phyloP scores from a whole-genome alignment of 2,113 vertebrate genomes.

The Cynoglossus semilaevis region DNA sequence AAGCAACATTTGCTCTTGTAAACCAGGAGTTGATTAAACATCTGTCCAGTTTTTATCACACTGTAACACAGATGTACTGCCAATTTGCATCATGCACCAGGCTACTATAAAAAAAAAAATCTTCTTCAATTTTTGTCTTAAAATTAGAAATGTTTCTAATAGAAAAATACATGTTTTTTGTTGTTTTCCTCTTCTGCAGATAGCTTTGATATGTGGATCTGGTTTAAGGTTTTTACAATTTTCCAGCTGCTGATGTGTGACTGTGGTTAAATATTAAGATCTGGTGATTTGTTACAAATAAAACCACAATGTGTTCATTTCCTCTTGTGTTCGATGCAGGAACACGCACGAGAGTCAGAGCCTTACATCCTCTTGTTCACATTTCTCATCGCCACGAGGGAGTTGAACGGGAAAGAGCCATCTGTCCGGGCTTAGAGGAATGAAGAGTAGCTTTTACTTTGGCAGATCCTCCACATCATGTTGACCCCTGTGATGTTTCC shows the following conservation, averaged over 20 bases:
- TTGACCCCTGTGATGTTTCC: slow-evolving; percentile 52
- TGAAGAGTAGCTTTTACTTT: slow-evolving; percentile 28
- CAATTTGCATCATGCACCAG: neutral
- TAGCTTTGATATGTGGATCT: neutral
- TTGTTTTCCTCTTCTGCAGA: too few species aligned
- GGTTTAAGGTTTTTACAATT: neutral
- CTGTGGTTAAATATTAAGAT: neutral
- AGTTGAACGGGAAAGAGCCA: slow-evolving; percentile 32
- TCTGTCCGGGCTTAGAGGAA: slow-evolving; percentile 40
- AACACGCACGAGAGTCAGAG: slow-evolving; percentile 16
- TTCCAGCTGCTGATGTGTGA: neutral
- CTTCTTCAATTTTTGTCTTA: too few species aligned
- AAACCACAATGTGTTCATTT: neutral
- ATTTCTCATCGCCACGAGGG: slow-evolving; percentile 17
- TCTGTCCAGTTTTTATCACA: neutral
- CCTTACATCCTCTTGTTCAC: neutral
- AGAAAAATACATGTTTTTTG: too few species aligned
- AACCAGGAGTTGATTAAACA: slow-evolving; percentile 11
- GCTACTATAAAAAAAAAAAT: too few species aligned
- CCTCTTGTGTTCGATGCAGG: slow-evolving; percentile 4
- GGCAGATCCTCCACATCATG: slow-evolving; percentile 39
- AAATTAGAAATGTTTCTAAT: too few species aligned
- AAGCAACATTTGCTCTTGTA: slow-evolving; percentile 10
- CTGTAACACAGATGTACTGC: neutral
- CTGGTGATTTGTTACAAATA: neutral